Evolutionary conservation across 30 jellyfish, hydroid and myxozoan species (phyloP).

Genomic region (Clytia hemisphaerica): DNA sequence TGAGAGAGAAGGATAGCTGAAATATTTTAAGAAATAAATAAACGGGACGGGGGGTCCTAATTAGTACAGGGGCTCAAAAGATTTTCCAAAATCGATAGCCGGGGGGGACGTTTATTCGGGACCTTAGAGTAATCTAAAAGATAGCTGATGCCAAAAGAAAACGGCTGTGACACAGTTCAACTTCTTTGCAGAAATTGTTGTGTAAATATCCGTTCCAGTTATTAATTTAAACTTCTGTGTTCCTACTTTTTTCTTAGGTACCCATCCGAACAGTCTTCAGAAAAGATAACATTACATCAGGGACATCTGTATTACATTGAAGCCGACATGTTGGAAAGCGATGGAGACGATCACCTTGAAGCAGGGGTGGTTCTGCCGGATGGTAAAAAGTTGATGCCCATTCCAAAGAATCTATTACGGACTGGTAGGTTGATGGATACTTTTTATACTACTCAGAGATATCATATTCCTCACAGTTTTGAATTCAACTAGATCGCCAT

Average conservation of each 20-base stretch:
- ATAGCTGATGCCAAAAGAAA: not conserved
- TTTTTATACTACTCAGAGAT: too few relatives aligned
- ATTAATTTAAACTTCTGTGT: not conserved
- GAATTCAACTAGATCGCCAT: too few relatives aligned
- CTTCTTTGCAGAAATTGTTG: too few relatives aligned
- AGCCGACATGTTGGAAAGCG: slow-evolving; percentile 74
- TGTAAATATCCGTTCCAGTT: not conserved
- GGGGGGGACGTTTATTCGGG: not conserved
- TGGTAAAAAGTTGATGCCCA: slow-evolving; percentile 65
- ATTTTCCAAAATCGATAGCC: not conserved
- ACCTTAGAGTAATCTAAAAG: not conserved
- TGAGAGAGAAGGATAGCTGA: too few relatives aligned
- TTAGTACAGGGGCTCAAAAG: not conserved
- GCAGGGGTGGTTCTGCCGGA: slow-evolving; percentile 74
- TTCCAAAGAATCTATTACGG: slow-evolving; percentile 62
- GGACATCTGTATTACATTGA: slow-evolving; percentile 61
- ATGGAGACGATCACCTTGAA: slow-evolving; percentile 71
- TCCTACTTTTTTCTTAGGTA: slow-evolving; percentile 28
- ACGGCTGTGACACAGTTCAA: not conserved
- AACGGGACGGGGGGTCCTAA: too few relatives aligned
- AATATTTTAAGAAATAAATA: too few relatives aligned
- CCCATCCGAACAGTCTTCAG: slow-evolving; percentile 63
- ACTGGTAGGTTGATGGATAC: slow-evolving; percentile 35
- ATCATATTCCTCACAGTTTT: too few relatives aligned
- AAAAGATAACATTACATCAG: slow-evolving; percentile 35